Evolutionary conservation across 2,113 vertebrate genomes (phyloP), one percentile per base, ranked within the genome.

Genomic region (Pristiophorus japonicus): DNA sequence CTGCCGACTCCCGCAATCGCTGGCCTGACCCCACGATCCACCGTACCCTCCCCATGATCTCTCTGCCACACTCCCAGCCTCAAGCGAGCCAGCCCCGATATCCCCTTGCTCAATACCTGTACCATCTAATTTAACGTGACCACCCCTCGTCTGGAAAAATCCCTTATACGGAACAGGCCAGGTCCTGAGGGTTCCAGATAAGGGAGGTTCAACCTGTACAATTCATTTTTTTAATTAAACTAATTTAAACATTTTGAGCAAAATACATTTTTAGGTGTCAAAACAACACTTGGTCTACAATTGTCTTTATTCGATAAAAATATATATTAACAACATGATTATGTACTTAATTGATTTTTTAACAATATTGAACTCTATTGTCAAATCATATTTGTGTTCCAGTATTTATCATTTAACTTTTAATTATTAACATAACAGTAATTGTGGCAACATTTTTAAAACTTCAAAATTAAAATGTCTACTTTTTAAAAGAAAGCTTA

Each of bases 331-430:
- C 24, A 22, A 24, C 63, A 93, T 63, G 27, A 45, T 93, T 93
- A 93, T 66, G n/a, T 14, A 67, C 65, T 24, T 11, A 42, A 94
- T 67, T 67, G 62, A 67, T 94, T 94, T 94, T 94, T 93, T 93
- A 94, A 22, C 22, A 94, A 94, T 27, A 67, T 38, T 11, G 11
- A 94, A 11, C 55, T 4, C 55, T 10, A 45, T 45, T 67, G 12
- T 22, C 38, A 67, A 45, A 67, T 62, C 63, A 94, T 67, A 65
- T 94, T 67, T 94, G 42, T 47, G 38, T 3, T 24, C 22, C 20
- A 93, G 24, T 67, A 67, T 94, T 94, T 87, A 4, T 90, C n/a
- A 27, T 59, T 27, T 45, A 67, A 42, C 4, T 94, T 45, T 67
- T 94, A 94, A 65, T 63, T 65, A 59, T 63, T 65, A 38, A 67